Evolutionary conservation across 92 coral and sea anemone genomes (phyloP), one percentile per base, ranked within the genome.

Genomic region (Phenganax marumi): DNA sequence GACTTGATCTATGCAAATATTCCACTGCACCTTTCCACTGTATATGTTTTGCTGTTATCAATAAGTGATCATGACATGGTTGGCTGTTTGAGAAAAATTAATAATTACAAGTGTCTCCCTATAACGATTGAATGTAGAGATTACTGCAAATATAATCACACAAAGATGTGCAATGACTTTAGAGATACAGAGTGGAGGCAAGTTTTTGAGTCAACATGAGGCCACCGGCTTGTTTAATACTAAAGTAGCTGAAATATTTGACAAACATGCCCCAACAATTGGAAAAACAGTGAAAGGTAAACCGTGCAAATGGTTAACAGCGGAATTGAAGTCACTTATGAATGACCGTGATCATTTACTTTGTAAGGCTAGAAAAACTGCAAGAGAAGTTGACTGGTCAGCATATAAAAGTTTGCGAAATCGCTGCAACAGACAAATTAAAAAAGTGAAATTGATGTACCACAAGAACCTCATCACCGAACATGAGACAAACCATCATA

Each of bases 181-280:
- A 8, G 50, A 69, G 50, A 56, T 50, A 77, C 39, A 50, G 68
- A 61, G 53, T 60, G 79, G 68, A 50, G 54, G 68, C 17, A 68
- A 48, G 54, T 50, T 18, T 43, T 18, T 53, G 52, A 55, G 57
- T 63, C 66, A 63, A 75, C 47, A 62, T 79, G 19, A 22, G 46
- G 56, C 17, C 52, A 60, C 17, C n/a, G 66, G 14, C 66, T 19
- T 8, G 16, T 76, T 85, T 74, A 85, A 85, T 76, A 52, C 76
- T 52, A 3, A 65, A 8, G 76, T 85, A 49, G 68, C 51, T 57
- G 51, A 10, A 13, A 48, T 85, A 22, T 53, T 49, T 63, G 84
- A 77, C 52, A 48, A 48, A 6, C 86, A 83, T 56, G 74, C 86
- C 8, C 81, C 86, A 73, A 50, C 60, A 81, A 83, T 83, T 26